Evolutionary conservation across 2,797 vertebrate genomes (phyloP).

Genomic region (Synaphobranchus kaupii): DNA sequence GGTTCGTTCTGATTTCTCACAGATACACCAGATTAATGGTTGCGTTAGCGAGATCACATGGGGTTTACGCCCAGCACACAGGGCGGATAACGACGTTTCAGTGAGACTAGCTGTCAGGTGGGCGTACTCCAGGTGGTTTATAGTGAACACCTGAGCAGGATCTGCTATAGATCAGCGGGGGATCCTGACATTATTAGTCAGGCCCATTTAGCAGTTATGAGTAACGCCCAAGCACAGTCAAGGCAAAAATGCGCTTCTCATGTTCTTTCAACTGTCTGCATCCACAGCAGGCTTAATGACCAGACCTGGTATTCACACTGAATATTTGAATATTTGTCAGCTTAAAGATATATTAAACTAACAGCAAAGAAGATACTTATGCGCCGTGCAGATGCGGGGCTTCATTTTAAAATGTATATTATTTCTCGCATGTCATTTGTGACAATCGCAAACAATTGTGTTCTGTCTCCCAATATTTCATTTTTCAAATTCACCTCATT

Average conservation of each 20-base stretch:
- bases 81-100: neutral
- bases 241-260: neutral
- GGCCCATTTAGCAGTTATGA: conserved; percentile 8
- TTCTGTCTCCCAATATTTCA: neutral
- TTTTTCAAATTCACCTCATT: conserved; percentile 14
- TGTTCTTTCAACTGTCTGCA: conserved; percentile 2
- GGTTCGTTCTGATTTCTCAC: neutral
- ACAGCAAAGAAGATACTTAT: neutral
- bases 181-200: conserved; percentile 8
- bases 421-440: neutral
- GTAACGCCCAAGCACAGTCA: conserved; percentile 2
- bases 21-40: neutral
- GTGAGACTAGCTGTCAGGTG: conserved; percentile 10
- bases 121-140: neutral
- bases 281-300: neutral
- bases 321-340: conserved; percentile 14
- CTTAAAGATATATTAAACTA: neutral
- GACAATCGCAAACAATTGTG: neutral
- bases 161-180: neutral
- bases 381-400: neutral
- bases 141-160: conserved; percentile 7
- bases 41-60: neutral
- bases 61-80: neutral
- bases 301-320: conserved; percentile 7
- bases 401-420: neutral